A percentile compares a stretch with the other conserved stretches of the same genome.
Conservation (phyloP, 1,140 invertebrate species). For the Lycorma delicatula region DNA sequence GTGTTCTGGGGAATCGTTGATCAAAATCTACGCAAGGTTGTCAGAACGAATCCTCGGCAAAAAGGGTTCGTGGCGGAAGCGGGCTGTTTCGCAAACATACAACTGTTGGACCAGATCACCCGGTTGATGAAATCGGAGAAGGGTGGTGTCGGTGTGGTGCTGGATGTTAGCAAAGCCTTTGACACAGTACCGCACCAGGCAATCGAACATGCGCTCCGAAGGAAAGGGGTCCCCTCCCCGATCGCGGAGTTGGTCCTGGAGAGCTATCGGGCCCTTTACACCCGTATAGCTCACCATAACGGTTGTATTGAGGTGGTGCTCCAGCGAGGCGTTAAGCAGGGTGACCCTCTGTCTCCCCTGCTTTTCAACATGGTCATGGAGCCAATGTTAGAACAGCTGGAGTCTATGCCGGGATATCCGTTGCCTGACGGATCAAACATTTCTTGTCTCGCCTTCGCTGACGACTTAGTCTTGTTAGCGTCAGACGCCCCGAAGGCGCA, state of each 20-base stretch:
- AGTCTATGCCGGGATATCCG: neutral
- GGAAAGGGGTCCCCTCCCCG: neutral
- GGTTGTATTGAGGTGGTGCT: neutral
- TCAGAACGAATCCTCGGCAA: conserved; percentile 21
- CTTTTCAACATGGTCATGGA: conserved; percentile 35
- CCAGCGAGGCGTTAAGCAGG: conserved; percentile 32
- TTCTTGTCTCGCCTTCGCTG: conserved; percentile 13
- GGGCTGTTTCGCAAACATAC: conserved; percentile 22
- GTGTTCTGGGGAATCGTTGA: conserved; percentile 27
- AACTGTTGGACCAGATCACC: conserved; percentile 14
- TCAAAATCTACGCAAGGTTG: conserved; percentile 11
- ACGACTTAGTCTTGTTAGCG: conserved; percentile 14
- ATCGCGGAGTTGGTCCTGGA: neutral
- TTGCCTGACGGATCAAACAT: neutral
- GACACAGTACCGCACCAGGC: conserved; percentile 32
- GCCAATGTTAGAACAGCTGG: conserved; percentile 15
- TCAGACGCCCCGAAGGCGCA: neutral
- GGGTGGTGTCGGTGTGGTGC: conserved; percentile 20
- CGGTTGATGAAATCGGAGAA: conserved; percentile 16
- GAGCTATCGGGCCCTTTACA: neutral
- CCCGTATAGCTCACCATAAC: conserved; percentile 2
- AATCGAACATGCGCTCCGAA: conserved; percentile 16
- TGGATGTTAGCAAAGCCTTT: conserved; percentile 34
- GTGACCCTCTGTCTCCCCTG: conserved; percentile 30
- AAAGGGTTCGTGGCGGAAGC: conserved; percentile 24